Conservation (phyloP, 2,797 vertebrate species). For the Mus spretus region DNA sequence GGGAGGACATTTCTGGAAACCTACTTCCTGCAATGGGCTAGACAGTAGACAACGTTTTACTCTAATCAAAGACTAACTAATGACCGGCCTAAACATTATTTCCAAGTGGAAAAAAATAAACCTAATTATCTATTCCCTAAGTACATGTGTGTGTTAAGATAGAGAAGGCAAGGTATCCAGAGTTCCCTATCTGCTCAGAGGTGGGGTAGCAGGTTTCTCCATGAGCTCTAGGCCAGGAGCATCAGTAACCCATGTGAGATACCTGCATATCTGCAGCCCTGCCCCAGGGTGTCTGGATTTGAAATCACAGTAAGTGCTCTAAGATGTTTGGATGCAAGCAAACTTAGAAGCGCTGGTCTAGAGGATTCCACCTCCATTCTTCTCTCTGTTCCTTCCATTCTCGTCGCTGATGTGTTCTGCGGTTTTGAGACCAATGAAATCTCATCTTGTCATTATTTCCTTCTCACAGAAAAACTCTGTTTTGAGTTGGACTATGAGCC, state of each 20-base stretch:
- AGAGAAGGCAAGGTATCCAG: background rate
- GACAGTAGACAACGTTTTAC: background rate
- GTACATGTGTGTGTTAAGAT: background rate
- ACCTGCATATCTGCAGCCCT: background rate
- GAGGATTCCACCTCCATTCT: background rate
- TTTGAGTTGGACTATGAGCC: constrained; percentile 83
- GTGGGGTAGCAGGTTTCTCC: background rate
- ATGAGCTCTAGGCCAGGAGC: background rate
- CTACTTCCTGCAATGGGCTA: background rate
- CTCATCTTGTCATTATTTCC: background rate
- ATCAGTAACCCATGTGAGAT: background rate
- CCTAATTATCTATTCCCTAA: background rate
- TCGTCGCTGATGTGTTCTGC: background rate
- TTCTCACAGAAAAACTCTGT: constrained; percentile 80
- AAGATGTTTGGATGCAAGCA: too few relatives aligned
- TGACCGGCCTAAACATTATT: background rate
- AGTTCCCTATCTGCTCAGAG: background rate
- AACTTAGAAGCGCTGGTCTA: background rate
- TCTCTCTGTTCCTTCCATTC: background rate
- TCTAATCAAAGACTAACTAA: background rate
- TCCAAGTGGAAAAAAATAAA: background rate
- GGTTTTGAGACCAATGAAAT: background rate
- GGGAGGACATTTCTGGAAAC: too few relatives aligned
- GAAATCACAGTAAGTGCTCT: background rate
- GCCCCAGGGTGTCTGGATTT: background rate